phyloP scores from a whole-genome alignment of 2,113 vertebrate species.

The Entelurus aequoreus region DNA sequence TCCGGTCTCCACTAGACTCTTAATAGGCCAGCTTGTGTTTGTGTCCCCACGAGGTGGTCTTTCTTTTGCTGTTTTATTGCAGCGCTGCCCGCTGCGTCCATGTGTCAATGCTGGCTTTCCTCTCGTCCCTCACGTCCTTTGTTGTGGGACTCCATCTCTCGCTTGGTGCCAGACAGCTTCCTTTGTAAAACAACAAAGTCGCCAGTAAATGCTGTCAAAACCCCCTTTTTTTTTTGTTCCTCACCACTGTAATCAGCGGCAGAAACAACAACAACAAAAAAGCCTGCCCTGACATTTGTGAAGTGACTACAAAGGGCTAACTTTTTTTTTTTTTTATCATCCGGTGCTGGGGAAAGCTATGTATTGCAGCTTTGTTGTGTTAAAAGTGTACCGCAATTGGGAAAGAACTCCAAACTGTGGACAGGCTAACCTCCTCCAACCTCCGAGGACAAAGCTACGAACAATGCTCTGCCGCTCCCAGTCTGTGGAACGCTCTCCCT shows the following conservation, averaged over 20 bases:
- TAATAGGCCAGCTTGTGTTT: constrained; percentile 57
- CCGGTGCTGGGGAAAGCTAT: constrained; percentile 1
- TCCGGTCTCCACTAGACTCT: constrained; percentile 42
- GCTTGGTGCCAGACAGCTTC: constrained; percentile 29
- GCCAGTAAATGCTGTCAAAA: constrained; percentile 20
- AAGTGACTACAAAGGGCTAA: constrained; percentile 28
- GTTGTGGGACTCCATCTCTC: constrained; percentile 10
- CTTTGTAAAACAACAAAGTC: constrained; percentile 39
- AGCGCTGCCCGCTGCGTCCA: constrained; percentile 12
- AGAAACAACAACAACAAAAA: neutral
- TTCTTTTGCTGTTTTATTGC: constrained; percentile 37
- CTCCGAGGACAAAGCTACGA: no score
- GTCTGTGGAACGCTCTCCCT: no score
- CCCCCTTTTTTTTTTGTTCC: constrained; percentile 1
- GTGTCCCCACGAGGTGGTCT: constrained; percentile 33
- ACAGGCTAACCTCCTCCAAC: no score
- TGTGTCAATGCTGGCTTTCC: constrained; percentile 35
- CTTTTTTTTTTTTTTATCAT: neutral
- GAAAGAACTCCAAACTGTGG: neutral
- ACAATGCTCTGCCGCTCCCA: no score
- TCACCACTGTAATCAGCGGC: constrained; percentile 29
- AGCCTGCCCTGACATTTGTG: constrained; percentile 13
- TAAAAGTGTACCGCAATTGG: neutral
- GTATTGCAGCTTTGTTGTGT: constrained; percentile 12
- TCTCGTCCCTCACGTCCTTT: constrained; percentile 14